A percentile compares a stretch with the other conserved stretches of the same genome.
Evolutionary conservation across 2,113 vertebrate species (phyloP).

Genomic region (Formicarius rufipectus): DNA sequence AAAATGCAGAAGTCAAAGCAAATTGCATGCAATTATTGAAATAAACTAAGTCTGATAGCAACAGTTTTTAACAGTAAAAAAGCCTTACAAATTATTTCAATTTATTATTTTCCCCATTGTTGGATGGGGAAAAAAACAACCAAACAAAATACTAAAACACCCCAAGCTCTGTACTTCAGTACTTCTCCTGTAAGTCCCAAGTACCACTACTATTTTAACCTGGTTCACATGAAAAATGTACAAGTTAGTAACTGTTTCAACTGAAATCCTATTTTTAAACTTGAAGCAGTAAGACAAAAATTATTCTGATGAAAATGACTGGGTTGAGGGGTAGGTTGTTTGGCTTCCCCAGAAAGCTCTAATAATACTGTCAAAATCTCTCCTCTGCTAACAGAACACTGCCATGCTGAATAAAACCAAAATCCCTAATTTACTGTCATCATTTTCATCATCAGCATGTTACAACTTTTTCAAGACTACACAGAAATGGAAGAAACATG

Average conservation of each 20-base stretch:
- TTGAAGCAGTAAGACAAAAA: background rate
- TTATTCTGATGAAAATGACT: background rate
- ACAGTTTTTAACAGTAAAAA: background rate
- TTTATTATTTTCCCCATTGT: background rate
- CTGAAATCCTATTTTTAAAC: background rate
- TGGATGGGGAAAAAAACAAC: background rate
- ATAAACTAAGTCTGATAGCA: background rate
- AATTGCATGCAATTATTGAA: background rate
- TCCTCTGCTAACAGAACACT: background rate
- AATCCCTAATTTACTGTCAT: background rate
- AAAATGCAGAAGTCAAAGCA: background rate
- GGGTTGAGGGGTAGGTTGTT: background rate
- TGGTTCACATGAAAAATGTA: accelerated
- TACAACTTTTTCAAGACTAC: background rate
- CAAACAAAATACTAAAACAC: accelerated
- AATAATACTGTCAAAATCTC: background rate
- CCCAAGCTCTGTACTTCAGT: background rate
- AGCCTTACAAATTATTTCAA: background rate
- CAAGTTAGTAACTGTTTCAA: background rate
- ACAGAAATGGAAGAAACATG: background rate
- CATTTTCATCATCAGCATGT: background rate
- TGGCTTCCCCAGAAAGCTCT: background rate
- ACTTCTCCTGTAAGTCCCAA: background rate
- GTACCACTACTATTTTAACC: background rate
- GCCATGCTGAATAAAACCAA: background rate